Evolutionary conservation across 2,888 invertebrate species (phyloP), one percentile per base, ranked within the genome.

Genomic region (Aleiodes leptofemur): DNA sequence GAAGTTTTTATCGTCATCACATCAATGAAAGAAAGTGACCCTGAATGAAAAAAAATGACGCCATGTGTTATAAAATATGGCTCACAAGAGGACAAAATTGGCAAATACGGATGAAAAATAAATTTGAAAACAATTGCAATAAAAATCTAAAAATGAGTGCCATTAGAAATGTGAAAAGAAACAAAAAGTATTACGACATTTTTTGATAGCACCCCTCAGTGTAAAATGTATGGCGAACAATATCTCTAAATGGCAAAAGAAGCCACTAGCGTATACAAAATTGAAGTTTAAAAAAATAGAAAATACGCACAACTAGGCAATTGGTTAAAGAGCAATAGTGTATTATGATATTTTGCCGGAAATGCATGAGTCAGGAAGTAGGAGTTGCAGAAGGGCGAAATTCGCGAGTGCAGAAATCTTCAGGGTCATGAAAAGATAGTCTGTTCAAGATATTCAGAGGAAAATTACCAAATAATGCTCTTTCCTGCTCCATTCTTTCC

Each of bases 41-140:
- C 59, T 48, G 50, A 48, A 71, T 57, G 59, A 56, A 71, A 71
- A 70, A 71, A 71, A 71, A 71, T 71, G 71, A 71, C 71, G 50
- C 71, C 59, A 6, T 57, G 72, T 48, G 56, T 72, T 72, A 50
- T 57, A 72, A 51, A 72, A 72, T 51, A 61, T 72, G 51, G 51
- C 72, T 72, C 72, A 72, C 72, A 61, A 72, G 59, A 72, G 72
- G 61, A 31, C 61, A 50, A 50, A 72, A 72, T 72, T 72, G 29
- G 61, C 61, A 72, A 61, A 61, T 72, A 51, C 59, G 11, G 50
- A 72, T 72, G n/a, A 72, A 61, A 59, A 72, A 66, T 66, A 66
- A 38, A 34, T 6, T 34, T 34, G 6, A 34, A 34, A 34, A 34
- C 3, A 34, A 34, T 34, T 6, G 6, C n/a, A 34, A 34, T 66